Conservation (phyloP, 2,888 invertebrate species). For the Trisateles emortualis region DNA sequence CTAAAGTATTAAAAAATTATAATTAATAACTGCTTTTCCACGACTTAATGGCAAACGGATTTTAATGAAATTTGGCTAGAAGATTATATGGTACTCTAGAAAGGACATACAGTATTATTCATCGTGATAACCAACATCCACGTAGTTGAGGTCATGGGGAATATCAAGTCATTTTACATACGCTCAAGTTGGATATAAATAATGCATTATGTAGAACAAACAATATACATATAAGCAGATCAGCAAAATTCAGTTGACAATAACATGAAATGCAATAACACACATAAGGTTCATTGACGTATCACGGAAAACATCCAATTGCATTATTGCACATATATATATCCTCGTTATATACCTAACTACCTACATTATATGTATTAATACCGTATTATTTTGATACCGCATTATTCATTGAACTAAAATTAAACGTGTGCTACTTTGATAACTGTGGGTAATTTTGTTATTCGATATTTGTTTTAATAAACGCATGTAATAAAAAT, state of each 20-base stretch:
- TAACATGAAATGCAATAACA: conserved; percentile 47
- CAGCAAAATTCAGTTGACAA: conserved; percentile 16
- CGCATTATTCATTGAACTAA: conserved; percentile 2
- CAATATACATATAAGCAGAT: conserved; percentile 2
- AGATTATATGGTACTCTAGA: too few species aligned
- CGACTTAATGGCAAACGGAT: too few species aligned
- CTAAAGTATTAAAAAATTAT: too few species aligned
- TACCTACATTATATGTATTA: not conserved
- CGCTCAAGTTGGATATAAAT: too few species aligned
- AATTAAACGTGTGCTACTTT: not conserved
- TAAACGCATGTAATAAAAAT: not conserved
- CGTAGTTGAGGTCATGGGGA: too few species aligned
- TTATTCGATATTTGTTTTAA: not conserved
- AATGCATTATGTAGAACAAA: not conserved
- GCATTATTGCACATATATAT: conserved; percentile 25
- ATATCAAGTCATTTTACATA: too few species aligned
- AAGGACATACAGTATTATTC: too few species aligned
- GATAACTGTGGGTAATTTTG: not conserved
- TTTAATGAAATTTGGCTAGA: too few species aligned
- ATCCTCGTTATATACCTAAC: not conserved
- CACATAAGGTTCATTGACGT: conserved; percentile 64
- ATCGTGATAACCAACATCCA: too few species aligned
- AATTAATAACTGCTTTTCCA: too few species aligned
- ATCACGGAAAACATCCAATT: conserved; percentile 57
- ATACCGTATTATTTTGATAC: not conserved